Evolutionary conservation across 2,113 vertebrate genomes (phyloP), one percentile per base, ranked within the genome.

Genomic region (Trematocara stigmaticum): DNA sequence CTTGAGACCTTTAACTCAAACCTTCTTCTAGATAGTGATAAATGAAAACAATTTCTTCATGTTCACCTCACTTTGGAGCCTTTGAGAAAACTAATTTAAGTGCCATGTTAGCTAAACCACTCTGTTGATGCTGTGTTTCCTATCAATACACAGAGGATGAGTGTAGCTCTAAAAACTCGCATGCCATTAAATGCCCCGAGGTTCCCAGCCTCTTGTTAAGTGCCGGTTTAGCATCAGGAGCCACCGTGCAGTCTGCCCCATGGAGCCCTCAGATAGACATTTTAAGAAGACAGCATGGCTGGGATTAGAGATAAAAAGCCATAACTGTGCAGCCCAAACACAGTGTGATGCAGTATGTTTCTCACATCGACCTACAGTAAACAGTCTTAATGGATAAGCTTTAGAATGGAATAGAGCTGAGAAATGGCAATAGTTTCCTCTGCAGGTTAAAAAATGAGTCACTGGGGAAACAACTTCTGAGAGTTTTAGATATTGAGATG

Each of bases 231-330:
- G 87, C 74, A 90, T 90, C 66, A 87, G 55, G 82, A 88, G 86
- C 78, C 86, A 86, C 84, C 64, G 45, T 81, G 83, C 57, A 83
- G 79, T 51, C 86, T 84, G 79, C 81, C 83, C 86, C 82, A 23
- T 11, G 26, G 87, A 91, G 66, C 35, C 85, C 91, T 85, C 81
- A 88, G 88, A 87, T 76, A 84, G 91, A 88, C 79, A 59, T 91
- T 92, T 93, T 84, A 90, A 92, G 85, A 78, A 84, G 69, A 84
- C 66, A 74, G 69, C 78, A 57, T 85, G 59, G 80, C 61, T 85
- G 84, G 88, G 86, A 93, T 93, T 90, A 89, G 40, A 80, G 90
- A 87, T 93, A 92, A 93, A 94, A 91, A 91, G 91, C 71, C 87
- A 87, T 23, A 76, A 78, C 59, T 35, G 88, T 80, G 78, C 79